Conservation (phyloP, 2,888 invertebrate species). For the Chalcosyrphus nemorum region DNA sequence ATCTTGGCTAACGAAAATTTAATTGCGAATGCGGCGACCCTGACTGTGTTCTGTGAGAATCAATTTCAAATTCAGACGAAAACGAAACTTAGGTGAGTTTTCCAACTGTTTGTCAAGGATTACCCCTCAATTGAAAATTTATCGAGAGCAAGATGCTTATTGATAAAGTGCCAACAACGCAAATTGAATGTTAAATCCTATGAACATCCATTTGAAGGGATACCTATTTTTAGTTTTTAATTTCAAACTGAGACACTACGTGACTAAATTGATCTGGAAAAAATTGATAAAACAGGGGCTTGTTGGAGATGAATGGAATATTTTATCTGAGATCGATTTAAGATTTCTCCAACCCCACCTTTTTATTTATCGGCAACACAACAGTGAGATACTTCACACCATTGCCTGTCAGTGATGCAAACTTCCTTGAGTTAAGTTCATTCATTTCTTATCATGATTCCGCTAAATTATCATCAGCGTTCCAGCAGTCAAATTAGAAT, state of each 20-base stretch:
- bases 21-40: conserved; percentile 35
- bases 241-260: neutral
- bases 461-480: conserved; percentile 1
- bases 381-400: neutral
- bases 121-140: neutral
- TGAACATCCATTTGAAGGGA: neutral
- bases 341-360: neutral
- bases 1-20: conserved; percentile 17
- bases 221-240: neutral
- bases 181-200: conserved; percentile 5
- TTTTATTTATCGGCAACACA: neutral
- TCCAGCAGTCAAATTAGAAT: neutral
- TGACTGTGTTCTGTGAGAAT: conserved; percentile 7
- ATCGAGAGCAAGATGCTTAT: neutral
- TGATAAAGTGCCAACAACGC: neutral
- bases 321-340: neutral
- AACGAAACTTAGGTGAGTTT: neutral
- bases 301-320: neutral
- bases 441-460: conserved; percentile 26
- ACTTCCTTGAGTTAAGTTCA: conserved; percentile 5
- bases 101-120: neutral
- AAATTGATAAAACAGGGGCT: neutral
- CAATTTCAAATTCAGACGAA: conserved; percentile 4
- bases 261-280: neutral
- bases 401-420: conserved; percentile 8